These are phyloP conservation scores for Illadopsis cleaveri DNA, from an alignment of 2,113 vertebrate genomes.

Conservation along the genomic window DNA sequence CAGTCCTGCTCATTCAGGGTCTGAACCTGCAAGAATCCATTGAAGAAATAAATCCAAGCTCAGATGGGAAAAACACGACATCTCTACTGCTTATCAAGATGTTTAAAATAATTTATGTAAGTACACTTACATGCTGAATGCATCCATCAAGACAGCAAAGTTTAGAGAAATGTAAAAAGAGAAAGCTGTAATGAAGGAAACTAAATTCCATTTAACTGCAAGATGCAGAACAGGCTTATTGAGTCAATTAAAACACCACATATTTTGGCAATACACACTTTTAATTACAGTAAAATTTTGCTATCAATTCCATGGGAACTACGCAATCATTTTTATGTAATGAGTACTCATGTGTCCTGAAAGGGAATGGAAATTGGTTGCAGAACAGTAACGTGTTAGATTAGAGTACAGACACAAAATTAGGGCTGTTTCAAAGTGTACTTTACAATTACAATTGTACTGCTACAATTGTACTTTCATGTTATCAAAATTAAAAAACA, in stretches of 20 bases:
- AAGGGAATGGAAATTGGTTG: background rate
- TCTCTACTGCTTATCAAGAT: background rate
- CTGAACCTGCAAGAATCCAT: slow-evolving; percentile 81
- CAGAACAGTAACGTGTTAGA: background rate
- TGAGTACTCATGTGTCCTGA: background rate
- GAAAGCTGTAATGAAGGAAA: background rate
- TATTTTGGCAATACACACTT: background rate
- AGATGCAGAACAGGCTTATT: background rate
- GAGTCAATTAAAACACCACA: background rate
- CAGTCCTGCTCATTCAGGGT: slow-evolving; percentile 97
- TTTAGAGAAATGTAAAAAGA: slow-evolving; percentile 11
- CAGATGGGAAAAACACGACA: background rate
- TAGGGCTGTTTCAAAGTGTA: background rate
- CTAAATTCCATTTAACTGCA: background rate
- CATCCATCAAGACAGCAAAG: slow-evolving; percentile 65
- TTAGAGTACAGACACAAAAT: background rate
- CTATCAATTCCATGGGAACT: background rate
- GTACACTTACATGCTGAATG: slow-evolving; percentile 75
- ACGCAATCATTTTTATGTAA: background rate
- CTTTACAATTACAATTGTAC: background rate
- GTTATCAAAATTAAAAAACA: background rate
- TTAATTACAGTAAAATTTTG: background rate
- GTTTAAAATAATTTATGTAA: background rate
- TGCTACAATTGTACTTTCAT: background rate
- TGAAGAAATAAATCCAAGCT: background rate